These are phyloP conservation scores for Clarias fuscus DNA, from an alignment of 2,797 vertebrate species.

Conservation along the genomic window DNA sequence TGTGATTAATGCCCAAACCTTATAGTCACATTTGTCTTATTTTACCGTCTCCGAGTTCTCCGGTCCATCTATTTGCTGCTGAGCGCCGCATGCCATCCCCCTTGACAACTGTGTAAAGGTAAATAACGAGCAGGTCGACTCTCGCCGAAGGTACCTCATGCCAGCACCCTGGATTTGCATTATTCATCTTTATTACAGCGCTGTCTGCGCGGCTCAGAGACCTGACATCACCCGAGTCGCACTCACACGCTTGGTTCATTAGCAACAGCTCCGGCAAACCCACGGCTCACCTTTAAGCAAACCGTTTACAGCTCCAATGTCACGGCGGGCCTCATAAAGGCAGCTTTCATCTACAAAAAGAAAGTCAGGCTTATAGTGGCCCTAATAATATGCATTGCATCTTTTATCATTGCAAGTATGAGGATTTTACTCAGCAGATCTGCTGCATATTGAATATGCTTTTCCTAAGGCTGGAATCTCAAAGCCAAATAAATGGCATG, in stretches of 20 bases:
- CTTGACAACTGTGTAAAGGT: slow-evolving; percentile 60
- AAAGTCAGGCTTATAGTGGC: slow-evolving; percentile 13
- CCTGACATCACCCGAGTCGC: slow-evolving; percentile 58
- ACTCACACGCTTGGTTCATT: slow-evolving; percentile 62
- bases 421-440: background rate
- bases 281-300: slow-evolving; percentile 36
- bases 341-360: slow-evolving; percentile 31
- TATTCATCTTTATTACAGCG: slow-evolving; percentile 71
- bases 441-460: slow-evolving; percentile 17
- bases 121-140: slow-evolving; percentile 69
- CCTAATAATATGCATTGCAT: slow-evolving; percentile 12
- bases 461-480: slow-evolving; percentile 4
- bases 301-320: slow-evolving; percentile 29
- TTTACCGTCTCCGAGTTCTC: slow-evolving; percentile 42
- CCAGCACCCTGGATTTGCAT: slow-evolving; percentile 63
- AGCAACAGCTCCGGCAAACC: slow-evolving; percentile 39
- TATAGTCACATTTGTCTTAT: slow-evolving; percentile 55
- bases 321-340: slow-evolving; percentile 20
- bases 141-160: slow-evolving; percentile 56
- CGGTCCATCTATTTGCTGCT: slow-evolving; percentile 51
- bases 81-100: slow-evolving; percentile 40
- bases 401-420: background rate
- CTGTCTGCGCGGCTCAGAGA: slow-evolving; percentile 55
- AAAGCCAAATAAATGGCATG: slow-evolving; percentile 14
- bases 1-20: slow-evolving; percentile 44